Evolutionary conservation across 2,797 vertebrate species (phyloP), one percentile per base, ranked within the genome.

Genomic region (Crax fasciolata): DNA sequence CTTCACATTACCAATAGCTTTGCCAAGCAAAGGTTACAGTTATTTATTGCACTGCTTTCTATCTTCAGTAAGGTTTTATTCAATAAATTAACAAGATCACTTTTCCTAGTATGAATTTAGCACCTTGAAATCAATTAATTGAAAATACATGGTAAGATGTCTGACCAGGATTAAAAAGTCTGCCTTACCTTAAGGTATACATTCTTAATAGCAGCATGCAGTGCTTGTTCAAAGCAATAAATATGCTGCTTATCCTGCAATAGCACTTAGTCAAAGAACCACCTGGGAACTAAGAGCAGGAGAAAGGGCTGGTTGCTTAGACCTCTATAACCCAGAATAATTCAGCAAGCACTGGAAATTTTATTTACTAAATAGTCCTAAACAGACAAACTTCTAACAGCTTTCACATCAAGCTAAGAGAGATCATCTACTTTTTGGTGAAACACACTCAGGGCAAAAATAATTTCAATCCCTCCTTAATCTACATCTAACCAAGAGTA

Each of bases 11-110:
- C 51, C 55, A 72, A 88, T 75, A 89, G 38, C 44, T 68, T 41
- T 89, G 66, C 68, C 78, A 87, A 78, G 85, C 68, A 97, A 98
- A 97, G 90, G 85, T 97, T 97, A 97, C 19, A 2, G 46, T 96
- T 93, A 97, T 98, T 97, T 98, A 97, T 97, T 96, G 79, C 35
- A 59, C n/a, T 88, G 46, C 39, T 61, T 97, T 87, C 78, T 84
- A 41, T 83, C 59, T 84, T 94, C 94, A 87, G 86, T 74, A 92
- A 39, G 35, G 62, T 76, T 93, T 95, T 84, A 95, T 78, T 97
- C 85, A 92, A 96, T 89, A 96, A 91, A 94, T 87, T 89, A 92
- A 57, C 20, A 73, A 41, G 86, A 89, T 79, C 11, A 0, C 25
- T 97, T 93, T 94, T 96, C 28, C n/a, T 55, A 25, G 35, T 93